Conservation (phyloP, 2,888 invertebrate species). For the Listrodromus nycthemerus region DNA sequence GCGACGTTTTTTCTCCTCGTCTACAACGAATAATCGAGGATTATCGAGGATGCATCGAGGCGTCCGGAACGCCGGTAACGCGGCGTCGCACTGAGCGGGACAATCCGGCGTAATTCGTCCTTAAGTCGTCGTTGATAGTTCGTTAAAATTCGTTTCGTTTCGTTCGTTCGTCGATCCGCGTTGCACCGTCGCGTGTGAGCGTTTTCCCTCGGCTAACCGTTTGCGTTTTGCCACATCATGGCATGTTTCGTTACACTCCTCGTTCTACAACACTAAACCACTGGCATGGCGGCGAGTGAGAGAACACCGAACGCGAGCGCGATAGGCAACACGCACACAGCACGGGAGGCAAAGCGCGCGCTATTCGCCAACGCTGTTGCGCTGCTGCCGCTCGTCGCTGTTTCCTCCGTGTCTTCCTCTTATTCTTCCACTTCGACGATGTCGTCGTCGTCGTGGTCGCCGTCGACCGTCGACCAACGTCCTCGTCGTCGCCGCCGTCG, state of each 20-base stretch:
- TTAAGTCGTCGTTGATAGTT: constrained; percentile 23
- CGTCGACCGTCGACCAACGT: constrained; percentile 36
- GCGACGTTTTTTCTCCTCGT: neutral
- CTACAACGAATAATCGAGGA: constrained; percentile 1
- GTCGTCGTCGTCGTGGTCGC: constrained; percentile 32
- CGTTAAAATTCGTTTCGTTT: constrained; percentile 38
- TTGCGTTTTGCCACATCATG: constrained; percentile 84
- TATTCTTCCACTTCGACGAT: constrained; percentile 44
- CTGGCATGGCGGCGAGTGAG: constrained; percentile 79
- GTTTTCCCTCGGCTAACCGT: constrained; percentile 75
- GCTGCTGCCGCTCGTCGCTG: constrained; percentile 2
- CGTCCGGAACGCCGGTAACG: constrained; percentile 66
- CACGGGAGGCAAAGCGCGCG: constrained; percentile 61
- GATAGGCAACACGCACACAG: constrained; percentile 67
- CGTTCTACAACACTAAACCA: constrained; percentile 79
- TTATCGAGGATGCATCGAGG: constrained; percentile 28
- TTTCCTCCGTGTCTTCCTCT: constrained; percentile 56
- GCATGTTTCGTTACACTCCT: constrained; percentile 81
- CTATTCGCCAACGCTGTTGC: constrained; percentile 74
- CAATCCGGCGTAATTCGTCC: constrained; percentile 23
- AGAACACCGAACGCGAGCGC: constrained; percentile 67
- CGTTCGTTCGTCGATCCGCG: constrained; percentile 17
- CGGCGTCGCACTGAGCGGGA: constrained; percentile 60
- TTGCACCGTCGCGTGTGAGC: neutral
- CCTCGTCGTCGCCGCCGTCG: constrained; percentile 61